phyloP scores from a whole-genome alignment of 2,797 vertebrate species.

The Luscinia megarhynchos region DNA sequence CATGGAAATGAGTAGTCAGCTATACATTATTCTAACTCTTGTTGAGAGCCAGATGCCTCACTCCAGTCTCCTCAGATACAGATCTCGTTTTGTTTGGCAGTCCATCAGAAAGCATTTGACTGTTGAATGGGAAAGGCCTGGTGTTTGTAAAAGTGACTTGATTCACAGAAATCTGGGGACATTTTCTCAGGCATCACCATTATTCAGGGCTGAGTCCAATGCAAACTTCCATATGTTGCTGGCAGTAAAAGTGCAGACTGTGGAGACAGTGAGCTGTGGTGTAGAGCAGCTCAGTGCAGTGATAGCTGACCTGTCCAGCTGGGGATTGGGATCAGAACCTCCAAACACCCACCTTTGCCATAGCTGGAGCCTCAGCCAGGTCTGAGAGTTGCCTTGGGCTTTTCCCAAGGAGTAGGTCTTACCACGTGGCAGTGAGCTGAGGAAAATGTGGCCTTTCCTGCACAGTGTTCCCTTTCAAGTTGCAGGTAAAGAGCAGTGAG shows the following conservation, averaged over 20 bases:
- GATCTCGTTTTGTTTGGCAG: background rate
- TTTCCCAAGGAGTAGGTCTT: background rate
- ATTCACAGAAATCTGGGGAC: background rate
- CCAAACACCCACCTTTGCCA: background rate
- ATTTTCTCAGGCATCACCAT: background rate
- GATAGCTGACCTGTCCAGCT: background rate
- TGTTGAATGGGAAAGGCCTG: background rate
- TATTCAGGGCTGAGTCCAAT: background rate
- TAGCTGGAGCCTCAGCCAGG: fast-evolving
- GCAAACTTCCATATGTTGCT: background rate
- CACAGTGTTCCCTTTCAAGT: background rate
- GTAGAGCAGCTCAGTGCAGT: background rate
- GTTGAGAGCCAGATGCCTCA: background rate
- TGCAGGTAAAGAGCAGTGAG: background rate
- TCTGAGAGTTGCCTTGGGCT: background rate
- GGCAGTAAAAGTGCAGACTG: background rate
- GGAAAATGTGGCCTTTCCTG: background rate
- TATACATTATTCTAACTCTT: background rate
- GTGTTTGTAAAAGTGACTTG: background rate
- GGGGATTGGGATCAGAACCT: background rate
- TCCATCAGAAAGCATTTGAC: background rate
- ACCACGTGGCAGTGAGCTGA: background rate
- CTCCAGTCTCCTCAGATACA: background rate
- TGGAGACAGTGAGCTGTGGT: background rate
- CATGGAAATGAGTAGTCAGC: background rate